A percentile compares a stretch with the other conserved stretches of the same genome.
phyloP scores from a whole-genome alignment of 2,888 invertebrate genomes.

The Caenorhabditis plicata region DNA sequence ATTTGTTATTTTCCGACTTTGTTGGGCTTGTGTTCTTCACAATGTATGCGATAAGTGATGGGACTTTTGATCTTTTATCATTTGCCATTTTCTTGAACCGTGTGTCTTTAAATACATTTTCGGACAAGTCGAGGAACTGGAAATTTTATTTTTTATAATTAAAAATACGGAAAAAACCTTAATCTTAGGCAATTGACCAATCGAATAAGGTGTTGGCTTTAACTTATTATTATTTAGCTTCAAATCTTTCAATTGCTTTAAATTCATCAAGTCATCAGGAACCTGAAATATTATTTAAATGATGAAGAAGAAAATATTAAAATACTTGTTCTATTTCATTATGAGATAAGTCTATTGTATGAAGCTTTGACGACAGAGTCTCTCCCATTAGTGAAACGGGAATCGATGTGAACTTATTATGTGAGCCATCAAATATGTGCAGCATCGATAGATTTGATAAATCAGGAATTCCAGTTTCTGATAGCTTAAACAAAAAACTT shows the following conservation, averaged over 20 bases:
- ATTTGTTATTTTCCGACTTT: conserved; percentile 8
- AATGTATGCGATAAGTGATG: conserved; percentile 32
- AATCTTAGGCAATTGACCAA: conserved; percentile 14
- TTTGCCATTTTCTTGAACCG: conserved; percentile 45
- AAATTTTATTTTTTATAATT: conserved; percentile 7
- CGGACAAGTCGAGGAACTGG: conserved; percentile 29
- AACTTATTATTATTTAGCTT: conserved; percentile 31
- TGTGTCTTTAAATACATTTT: conserved; percentile 38
- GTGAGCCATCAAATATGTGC: conserved; percentile 40
- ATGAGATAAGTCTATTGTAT: conserved; percentile 31
- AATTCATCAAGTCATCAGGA: conserved; percentile 4
- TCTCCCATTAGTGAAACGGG: conserved; percentile 20
- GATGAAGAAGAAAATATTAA: no score
- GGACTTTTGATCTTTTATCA: conserved; percentile 41
- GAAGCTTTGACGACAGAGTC: conserved; percentile 23
- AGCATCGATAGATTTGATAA: conserved; percentile 33
- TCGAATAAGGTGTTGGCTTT: conserved; percentile 7
- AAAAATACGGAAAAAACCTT: conserved; percentile 2
- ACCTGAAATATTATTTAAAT: conserved; percentile 6
- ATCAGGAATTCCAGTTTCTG: conserved; percentile 17
- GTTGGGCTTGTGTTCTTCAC: conserved; percentile 11
- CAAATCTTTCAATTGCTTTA: conserved; percentile 31
- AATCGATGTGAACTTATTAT: conserved; percentile 29
- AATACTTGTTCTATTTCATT: conserved; percentile 32
- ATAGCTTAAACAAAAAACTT: no score